phyloP scores from a whole-genome alignment of 2,797 vertebrate genomes.

The Poliocrania exsul region DNA sequence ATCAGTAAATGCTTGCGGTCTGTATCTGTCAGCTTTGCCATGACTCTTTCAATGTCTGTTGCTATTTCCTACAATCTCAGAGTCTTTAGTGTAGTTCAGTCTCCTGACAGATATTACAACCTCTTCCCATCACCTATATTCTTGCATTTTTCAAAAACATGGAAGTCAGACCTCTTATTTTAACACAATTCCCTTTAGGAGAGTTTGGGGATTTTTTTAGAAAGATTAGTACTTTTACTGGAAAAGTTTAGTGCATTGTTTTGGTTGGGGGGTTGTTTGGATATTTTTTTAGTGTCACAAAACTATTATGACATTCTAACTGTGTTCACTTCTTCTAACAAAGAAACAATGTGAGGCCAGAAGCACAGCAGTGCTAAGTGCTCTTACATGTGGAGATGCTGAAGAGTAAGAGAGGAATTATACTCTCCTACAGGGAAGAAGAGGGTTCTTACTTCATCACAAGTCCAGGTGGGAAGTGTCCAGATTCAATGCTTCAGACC shows the following conservation, averaged over 20 bases:
- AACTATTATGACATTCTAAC: neutral
- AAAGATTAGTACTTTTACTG: neutral
- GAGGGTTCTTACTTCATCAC: neutral
- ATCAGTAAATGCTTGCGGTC: constrained; percentile 17
- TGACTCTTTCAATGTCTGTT: neutral
- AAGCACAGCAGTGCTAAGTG: neutral
- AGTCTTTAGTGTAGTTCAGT: neutral
- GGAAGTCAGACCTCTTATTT: neutral
- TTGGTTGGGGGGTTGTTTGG: neutral
- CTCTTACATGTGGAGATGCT: neutral
- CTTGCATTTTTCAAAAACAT: neutral
- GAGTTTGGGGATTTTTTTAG: neutral
- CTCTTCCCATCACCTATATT: neutral
- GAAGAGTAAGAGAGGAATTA: neutral
- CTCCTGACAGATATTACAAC: neutral
- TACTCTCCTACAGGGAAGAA: neutral
- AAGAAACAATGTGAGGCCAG: neutral
- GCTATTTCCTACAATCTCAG: neutral
- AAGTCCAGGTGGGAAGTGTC: neutral
- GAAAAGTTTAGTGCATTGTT: neutral
- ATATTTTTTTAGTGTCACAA: neutral
- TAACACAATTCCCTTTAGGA: neutral
- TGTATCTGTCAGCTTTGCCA: neutral
- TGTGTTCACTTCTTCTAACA: neutral
- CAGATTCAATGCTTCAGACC: neutral